Evolutionary conservation across 2,888 invertebrate species (phyloP), one percentile per base, ranked within the genome.

Genomic region (Unio delphinus): DNA sequence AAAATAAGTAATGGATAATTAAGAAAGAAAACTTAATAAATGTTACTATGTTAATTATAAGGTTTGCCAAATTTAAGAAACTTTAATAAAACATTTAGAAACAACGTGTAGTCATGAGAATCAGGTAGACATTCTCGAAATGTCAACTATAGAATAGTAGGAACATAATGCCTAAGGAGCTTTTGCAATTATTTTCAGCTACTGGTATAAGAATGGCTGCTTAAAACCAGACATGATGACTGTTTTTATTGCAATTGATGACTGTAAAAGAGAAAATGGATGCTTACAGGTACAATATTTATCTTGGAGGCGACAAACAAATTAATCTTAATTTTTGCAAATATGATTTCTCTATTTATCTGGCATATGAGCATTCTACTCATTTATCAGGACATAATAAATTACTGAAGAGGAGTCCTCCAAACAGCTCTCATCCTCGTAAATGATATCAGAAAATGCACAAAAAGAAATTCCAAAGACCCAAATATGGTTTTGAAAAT

Each of bases 161-260:
- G 1, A 8, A 8, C 3, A 61, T 1, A 11, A 61, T 26, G 18
- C 6, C 2, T 3, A n/a, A 26, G 1, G 15, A 56, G 5, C 18
- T 1, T 61, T 61, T 59, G n/a, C 28, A 57, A 61, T 59, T 55
- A 56, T 60, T 63, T 67, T 8, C 74, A 89, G 89, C 5, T 89
- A 88, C 75, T 89, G 89, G 89, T 89, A 89, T 74, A 82, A 85
- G 62, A 88, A 88, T 75, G 87, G 86, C 7, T 84, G 83, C 67
- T 74, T 87, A 65, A 84, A 80, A 62, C 88, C 89, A 0, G 84
- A 89, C 75, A 82, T 88, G 86, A 77, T 86, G 80, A 89, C 88
- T 1, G 87, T 85, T 4, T 89, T 88, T 68, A 86, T 88, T 17
- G 84, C 89, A 11, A 66, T 89, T 23, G 88, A 89, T 69, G 79